Conservation (phyloP, 2,113 vertebrate species). For the Dicrurus megarhynchus region DNA sequence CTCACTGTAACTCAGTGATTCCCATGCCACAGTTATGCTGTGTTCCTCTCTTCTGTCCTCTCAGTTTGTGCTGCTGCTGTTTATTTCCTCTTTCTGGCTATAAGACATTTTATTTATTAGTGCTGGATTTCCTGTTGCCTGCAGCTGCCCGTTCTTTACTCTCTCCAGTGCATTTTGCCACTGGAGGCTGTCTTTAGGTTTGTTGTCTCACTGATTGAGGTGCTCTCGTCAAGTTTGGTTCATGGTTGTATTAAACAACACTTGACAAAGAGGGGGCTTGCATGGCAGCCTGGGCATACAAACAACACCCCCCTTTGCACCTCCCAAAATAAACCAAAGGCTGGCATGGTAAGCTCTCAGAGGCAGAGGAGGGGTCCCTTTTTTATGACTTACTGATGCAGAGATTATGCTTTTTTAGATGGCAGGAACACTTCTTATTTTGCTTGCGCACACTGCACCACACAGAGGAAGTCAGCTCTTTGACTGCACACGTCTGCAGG, state of each 20-base stretch:
- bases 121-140: slow-evolving; percentile 56
- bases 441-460: background rate
- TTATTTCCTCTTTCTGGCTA: slow-evolving; percentile 57
- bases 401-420: background rate
- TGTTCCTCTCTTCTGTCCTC: slow-evolving; percentile 13
- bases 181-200: background rate
- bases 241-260: background rate
- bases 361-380: background rate
- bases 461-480: background rate
- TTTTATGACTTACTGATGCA: background rate
- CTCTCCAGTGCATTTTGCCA: background rate
- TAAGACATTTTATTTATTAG: slow-evolving; percentile 52
- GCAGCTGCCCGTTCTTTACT: slow-evolving; percentile 23
- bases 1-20: slow-evolving; percentile 35
- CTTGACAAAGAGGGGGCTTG: background rate
- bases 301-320: background rate
- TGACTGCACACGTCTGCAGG: fast-evolving
- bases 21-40: background rate
- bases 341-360: background rate
- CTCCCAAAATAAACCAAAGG: background rate
- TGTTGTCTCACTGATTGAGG: background rate
- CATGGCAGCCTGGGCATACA: background rate
- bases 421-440: background rate
- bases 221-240: background rate
- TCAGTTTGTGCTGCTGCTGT: slow-evolving; percentile 27